Evolutionary conservation across 23 tunicate genomes (phyloP), one percentile per base, ranked within the genome.

Genomic region (Ascidia mentula): DNA sequence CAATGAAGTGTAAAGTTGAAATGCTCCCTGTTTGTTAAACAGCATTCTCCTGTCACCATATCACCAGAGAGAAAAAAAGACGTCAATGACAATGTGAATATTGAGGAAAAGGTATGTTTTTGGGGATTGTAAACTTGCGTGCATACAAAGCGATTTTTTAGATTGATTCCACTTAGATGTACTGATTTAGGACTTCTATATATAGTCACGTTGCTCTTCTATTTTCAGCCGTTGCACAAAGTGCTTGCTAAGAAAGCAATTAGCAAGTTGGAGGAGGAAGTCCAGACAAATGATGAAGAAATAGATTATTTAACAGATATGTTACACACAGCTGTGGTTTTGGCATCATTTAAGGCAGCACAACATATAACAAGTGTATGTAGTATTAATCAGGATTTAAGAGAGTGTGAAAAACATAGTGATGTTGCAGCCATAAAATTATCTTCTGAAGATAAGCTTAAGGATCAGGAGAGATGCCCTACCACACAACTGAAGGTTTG

Each of bases 241-340:
- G 65, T 53, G 12, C 24, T 53, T 53, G 65, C 28, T 26, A 53
- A 53, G 65, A 53, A 53, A 53, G 28, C 22, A 53, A 9, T 53
- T 53, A 20, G 28, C 65, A 26, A 20, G 22, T 3, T 53, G 13
- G n/a, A n/a, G n/a, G n/a, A n/a, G n/a, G 28, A 53, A 53, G 65
- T 9, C 13, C 24, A 26, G 24, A 9, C 1, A 53, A 9, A 53
- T 53, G 65, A 42, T 12, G 53, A 53, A 53, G 65, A 53, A 53
- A 28, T 53, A 1, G 65, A 53, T 53, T 9, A 53, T 53, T 53
- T 53, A 74, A 36, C 78, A 4, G 40, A 38, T 5, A 74, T 74
- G 78, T 39, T 74, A 31, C 78, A 74, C 46, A 74, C 78, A 5
- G 78, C 78, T 1, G 78, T 74, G 46, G 78, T 74, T 38, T 38